Evolutionary conservation across 2,888 invertebrate genomes (phyloP).

Genomic region (Anticlea derivata): DNA sequence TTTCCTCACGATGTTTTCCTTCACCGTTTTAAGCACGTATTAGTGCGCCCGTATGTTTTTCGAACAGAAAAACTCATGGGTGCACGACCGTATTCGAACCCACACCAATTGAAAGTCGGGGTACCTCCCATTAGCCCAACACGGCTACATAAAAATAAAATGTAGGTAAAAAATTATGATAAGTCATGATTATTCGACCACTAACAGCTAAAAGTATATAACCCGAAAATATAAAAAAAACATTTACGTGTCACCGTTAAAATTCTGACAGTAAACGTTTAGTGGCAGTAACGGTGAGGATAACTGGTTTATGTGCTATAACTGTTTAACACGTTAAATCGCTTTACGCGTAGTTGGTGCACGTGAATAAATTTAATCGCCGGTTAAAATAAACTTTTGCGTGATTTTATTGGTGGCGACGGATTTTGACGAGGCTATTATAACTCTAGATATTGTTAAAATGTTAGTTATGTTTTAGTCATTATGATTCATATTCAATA

Average conservation of each 20-base stretch:
- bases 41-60: too few relatives aligned
- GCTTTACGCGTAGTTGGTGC: constrained; percentile 56
- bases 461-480: not conserved
- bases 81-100: too few relatives aligned
- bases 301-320: constrained; percentile 65
- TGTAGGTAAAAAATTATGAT: too few relatives aligned
- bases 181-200: not conserved
- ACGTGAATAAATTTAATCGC: constrained; percentile 64
- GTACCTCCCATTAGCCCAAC: too few relatives aligned
- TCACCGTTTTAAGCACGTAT: too few relatives aligned
- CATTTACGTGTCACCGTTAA: constrained; percentile 59
- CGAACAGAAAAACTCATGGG: too few relatives aligned
- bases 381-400: constrained; percentile 42
- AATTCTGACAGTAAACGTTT: constrained; percentile 60
- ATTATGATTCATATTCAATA: not conserved
- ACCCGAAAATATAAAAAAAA: constrained; percentile 44
- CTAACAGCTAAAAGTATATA: constrained; percentile 12
- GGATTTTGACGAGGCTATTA: constrained; percentile 10
- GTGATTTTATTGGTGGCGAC: constrained; percentile 26
- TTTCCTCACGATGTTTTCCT: too few relatives aligned
- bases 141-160: too few relatives aligned
- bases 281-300: constrained; percentile 58
- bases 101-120: too few relatives aligned
- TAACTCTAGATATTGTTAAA: constrained; percentile 9
- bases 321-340: constrained; percentile 60